Conservation (phyloP, 2,888 invertebrate genomes). For the Microchrysa polita region DNA sequence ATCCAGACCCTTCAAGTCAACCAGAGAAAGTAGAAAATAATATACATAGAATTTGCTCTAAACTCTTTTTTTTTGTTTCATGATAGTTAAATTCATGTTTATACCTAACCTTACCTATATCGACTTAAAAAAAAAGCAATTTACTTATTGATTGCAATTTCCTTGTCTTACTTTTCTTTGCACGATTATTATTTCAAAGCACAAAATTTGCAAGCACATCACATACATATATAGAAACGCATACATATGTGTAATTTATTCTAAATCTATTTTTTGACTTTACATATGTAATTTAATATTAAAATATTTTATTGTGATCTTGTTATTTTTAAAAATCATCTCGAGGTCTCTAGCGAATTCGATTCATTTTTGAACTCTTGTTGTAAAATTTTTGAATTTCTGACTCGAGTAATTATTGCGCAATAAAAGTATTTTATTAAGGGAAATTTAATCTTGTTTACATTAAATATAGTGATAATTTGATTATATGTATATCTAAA, state of each 20-base stretch:
- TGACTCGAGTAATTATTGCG: not conserved
- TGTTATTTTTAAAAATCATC: conserved; percentile 16
- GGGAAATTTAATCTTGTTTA: conserved; percentile 29
- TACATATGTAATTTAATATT: conserved; percentile 30
- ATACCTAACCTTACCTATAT: conserved; percentile 20
- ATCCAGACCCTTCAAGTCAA: no score
- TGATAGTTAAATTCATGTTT: not conserved
- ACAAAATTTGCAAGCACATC: conserved; percentile 38
- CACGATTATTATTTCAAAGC: conserved; percentile 34
- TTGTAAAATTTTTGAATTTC: conserved; percentile 35
- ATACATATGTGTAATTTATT: conserved; percentile 36
- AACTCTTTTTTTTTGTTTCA: not conserved
- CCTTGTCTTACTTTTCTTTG: conserved; percentile 28
- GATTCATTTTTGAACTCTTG: not conserved
- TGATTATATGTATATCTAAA: not conserved
- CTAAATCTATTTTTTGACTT: not conserved
- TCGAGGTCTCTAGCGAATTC: conserved; percentile 46
- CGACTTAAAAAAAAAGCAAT: not conserved
- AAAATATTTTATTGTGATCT: conserved; percentile 26
- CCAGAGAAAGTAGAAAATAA: no score
- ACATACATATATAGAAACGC: conserved; percentile 32
- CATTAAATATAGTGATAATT: not conserved
- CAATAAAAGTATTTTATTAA: not conserved
- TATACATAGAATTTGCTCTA: no score
- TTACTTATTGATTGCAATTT: conserved; percentile 3